These are phyloP conservation scores for Sarcophaga bullata DNA, from an alignment of 1,140 invertebrate genomes.

Conservation along the genomic window DNA sequence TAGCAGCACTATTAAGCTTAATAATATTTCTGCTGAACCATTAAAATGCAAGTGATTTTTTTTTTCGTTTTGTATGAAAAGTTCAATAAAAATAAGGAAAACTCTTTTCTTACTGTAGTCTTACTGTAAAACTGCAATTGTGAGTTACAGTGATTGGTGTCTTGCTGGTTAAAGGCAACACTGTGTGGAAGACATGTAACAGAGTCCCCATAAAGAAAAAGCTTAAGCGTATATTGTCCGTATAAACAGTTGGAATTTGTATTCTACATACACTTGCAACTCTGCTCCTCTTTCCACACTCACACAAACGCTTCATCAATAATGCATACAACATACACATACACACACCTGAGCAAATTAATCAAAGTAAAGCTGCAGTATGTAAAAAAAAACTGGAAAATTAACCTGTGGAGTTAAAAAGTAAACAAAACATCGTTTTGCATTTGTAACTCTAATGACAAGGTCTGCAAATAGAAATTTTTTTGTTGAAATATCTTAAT, in stretches of 20 bases:
- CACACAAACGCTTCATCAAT: too few species aligned
- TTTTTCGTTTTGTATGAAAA: not conserved
- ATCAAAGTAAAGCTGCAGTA: not conserved
- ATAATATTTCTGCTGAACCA: not conserved
- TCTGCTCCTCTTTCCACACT: too few species aligned
- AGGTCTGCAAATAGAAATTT: too few species aligned
- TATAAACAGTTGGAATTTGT: constrained; percentile 1
- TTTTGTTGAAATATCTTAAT: not conserved
- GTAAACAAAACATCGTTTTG: too few species aligned
- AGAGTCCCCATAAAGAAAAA: not conserved
- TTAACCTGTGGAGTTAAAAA: too few species aligned
- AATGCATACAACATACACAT: too few species aligned
- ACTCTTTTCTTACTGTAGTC: not conserved
- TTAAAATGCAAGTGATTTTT: not conserved
- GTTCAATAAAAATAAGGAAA: constrained; percentile 2
- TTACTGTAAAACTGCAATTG: not conserved
- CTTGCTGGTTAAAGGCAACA: too few species aligned
- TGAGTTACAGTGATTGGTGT: too few species aligned
- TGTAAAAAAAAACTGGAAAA: not conserved
- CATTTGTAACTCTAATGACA: too few species aligned
- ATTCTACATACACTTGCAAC: not conserved
- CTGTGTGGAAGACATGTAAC: too few species aligned
- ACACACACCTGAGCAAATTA: not conserved
- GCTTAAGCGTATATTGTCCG: constrained; percentile 8
- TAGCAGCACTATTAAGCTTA: too few species aligned